Evolutionary conservation across 2,797 vertebrate genomes (phyloP), one percentile per base, ranked within the genome.

Genomic region (Eupleurogrammus muticus): DNA sequence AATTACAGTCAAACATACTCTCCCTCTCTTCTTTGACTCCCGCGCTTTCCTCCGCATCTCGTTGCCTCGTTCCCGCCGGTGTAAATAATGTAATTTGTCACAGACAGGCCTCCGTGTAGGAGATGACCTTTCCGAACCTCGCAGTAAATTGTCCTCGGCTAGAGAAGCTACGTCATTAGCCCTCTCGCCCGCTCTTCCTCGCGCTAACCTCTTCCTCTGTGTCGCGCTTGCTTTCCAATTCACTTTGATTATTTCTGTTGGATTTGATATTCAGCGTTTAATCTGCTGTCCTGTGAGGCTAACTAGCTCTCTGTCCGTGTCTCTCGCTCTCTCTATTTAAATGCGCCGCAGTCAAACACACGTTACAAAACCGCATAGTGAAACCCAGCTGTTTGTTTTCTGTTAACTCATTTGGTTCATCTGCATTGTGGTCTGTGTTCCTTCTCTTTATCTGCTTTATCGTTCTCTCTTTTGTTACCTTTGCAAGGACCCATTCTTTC

Each of bases 21-120:
- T 60, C 57, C 57, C 52, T 23, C 72, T 74, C 42, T 54, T 54
- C 58, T 65, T 58, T 24, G 32, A 20, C 38, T 66, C 74, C 40
- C 52, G 11, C 42, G 44, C 35, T 66, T 52, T 66, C 73, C 64
- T n/a, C 68, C 9, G n/a, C 21, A 21, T 75, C 73, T 65, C 20
- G 23, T 54, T 68, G 66, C 82, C 67, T 81, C 77, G 81, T 77
- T 63, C 86, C 72, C 59, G 50, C 66, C 61, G 19, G 34, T 86
- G 88, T 90, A 90, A 92, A 93, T 93, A 93, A 93, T 91, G 88
- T 90, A 86, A 92, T 94, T 93, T 94, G 91, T 93, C 90, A 92
- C 87, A 90, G 88, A 91, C 81, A 82, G 88, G 81, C 83, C 87
- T 92, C 86, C 83, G n/a, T 91, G 87, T 90, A 90, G 80, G 75